Percentiles rank a stretch among this genome's conserved stretches.
phyloP scores from a whole-genome alignment of 2,113 vertebrate genomes.

The Bagarius yarrelli region DNA sequence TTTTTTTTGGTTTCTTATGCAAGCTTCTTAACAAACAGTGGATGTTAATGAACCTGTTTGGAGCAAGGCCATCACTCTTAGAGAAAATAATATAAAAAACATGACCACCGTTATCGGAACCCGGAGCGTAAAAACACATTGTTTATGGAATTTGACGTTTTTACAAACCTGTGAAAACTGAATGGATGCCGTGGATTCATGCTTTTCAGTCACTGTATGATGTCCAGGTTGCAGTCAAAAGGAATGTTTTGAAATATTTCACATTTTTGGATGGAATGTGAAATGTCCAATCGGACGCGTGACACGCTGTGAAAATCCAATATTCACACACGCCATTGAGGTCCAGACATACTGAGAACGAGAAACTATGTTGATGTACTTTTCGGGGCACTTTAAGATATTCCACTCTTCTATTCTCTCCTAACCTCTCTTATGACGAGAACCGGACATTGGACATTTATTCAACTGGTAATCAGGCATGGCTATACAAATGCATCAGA shows the following conservation, averaged over 20 bases:
- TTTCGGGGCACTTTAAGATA: slow-evolving; percentile 51
- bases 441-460: slow-evolving; percentile 35
- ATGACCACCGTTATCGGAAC: slow-evolving; percentile 12
- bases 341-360: slow-evolving; percentile 25
- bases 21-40: slow-evolving; percentile 48
- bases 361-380: slow-evolving; percentile 43
- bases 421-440: slow-evolving; percentile 24
- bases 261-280: slow-evolving; percentile 9
- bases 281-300: slow-evolving; percentile 1
- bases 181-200: slow-evolving; percentile 27
- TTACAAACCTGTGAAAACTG: slow-evolving; percentile 20
- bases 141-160: not conserved
- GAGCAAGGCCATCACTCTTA: slow-evolving; percentile 34
- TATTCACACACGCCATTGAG: slow-evolving; percentile 17
- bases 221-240: slow-evolving; percentile 27
- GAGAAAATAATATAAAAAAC: slow-evolving; percentile 1
- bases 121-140: not conserved
- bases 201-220: slow-evolving; percentile 11
- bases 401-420: slow-evolving; percentile 34
- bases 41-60: slow-evolving; percentile 38
- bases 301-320: slow-evolving; percentile 18
- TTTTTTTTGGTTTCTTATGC: slow-evolving; percentile 53
- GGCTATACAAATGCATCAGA: slow-evolving; percentile 24
- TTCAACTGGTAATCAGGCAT: slow-evolving; percentile 43
- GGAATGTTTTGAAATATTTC: slow-evolving; percentile 29